Percentiles rank a stretch among this genome's conserved stretches.
Conservation (phyloP, 2,113 vertebrate species). For the Tragelaphus strepsiceros region DNA sequence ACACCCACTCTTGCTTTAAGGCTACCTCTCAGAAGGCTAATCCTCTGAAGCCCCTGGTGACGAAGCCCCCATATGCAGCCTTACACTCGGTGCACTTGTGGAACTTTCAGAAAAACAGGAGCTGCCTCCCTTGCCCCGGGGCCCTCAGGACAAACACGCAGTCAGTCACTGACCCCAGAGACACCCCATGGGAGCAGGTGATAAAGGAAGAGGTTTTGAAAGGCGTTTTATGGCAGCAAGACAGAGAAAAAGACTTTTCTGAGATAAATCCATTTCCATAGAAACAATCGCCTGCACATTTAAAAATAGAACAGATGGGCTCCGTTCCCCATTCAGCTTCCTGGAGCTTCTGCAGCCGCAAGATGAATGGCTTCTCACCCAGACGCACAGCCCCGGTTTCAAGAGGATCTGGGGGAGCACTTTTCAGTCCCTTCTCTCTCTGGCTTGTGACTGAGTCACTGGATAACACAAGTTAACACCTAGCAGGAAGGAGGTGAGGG, state of each 20-base stretch:
- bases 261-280: neutral
- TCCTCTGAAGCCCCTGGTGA: slow-evolving; percentile 59
- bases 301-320: neutral
- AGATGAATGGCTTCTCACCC: neutral
- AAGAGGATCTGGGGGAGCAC: neutral
- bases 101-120: slow-evolving; percentile 25
- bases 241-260: slow-evolving; percentile 55
- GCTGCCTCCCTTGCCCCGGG: slow-evolving; percentile 17
- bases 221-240: slow-evolving; percentile 71
- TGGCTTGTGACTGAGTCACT: neutral
- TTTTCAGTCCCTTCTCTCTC: slow-evolving; percentile 1
- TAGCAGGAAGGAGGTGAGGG: neutral
- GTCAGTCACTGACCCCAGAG: slow-evolving; percentile 37
- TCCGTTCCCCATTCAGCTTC: neutral
- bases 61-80: slow-evolving; percentile 39
- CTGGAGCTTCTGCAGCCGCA: neutral
- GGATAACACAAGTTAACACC: neutral
- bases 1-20: slow-evolving; percentile 73
- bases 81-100: slow-evolving; percentile 35
- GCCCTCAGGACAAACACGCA: slow-evolving; percentile 10
- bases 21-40: slow-evolving; percentile 78
- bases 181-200: slow-evolving; percentile 62
- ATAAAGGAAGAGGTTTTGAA: slow-evolving; percentile 70
- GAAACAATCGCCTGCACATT: neutral
- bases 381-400: neutral